Evolutionary conservation across 2,888 invertebrate species (phyloP).

Genomic region (Agrilus cyanescens): DNA sequence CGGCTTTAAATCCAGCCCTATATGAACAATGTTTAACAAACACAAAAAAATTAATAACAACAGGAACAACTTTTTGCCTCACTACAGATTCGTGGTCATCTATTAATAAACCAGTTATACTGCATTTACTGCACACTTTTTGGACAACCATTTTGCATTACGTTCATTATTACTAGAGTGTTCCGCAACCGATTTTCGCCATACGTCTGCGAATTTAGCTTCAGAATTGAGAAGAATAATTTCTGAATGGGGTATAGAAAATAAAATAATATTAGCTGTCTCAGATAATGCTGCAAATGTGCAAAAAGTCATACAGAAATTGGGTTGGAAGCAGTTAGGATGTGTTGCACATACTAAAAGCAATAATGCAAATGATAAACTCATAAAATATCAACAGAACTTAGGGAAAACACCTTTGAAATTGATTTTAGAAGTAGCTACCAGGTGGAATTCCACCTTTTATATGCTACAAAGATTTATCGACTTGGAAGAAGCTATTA

Average conservation of each 20-base stretch:
- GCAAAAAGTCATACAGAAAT: conserved; percentile 15
- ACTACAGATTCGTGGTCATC: conserved; percentile 27
- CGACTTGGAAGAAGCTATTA: conserved; percentile 6
- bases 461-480: conserved; percentile 13
- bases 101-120: conserved; percentile 19
- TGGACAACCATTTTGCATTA: conserved; percentile 17
- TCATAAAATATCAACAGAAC: conserved; percentile 8
- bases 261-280: conserved; percentile 21
- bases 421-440: conserved; percentile 13
- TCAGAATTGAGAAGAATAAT: conserved; percentile 14
- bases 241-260: conserved; percentile 18
- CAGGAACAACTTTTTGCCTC: conserved; percentile 14
- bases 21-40: conserved; percentile 8
- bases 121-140: conserved; percentile 20
- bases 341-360: conserved; percentile 23
- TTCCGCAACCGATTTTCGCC: conserved; percentile 11
- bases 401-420: conserved; percentile 8
- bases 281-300: conserved; percentile 24
- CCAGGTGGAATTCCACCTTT: conserved; percentile 17
- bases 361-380: conserved; percentile 15
- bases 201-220: conserved; percentile 21
- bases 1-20: conserved; percentile 11
- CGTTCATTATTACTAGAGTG: conserved; percentile 19
- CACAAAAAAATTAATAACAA: conserved; percentile 7
- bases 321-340: conserved; percentile 17